Conservation (phyloP, 2,888 invertebrate species). For the Syrphus vitripennis region DNA sequence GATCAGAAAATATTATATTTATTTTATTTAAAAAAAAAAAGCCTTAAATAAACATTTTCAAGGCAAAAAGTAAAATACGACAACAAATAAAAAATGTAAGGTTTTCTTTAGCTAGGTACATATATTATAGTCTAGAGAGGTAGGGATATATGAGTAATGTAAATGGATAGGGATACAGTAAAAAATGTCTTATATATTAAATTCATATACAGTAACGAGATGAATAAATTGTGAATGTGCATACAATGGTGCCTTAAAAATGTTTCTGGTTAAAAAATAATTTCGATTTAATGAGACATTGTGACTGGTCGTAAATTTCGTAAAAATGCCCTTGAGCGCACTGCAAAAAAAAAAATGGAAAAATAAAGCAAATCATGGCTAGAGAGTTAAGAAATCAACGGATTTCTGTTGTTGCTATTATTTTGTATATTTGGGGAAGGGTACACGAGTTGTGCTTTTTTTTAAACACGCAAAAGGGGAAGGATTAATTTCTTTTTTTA, state of each 20-base stretch:
- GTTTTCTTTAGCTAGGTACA: no score
- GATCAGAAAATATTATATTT: neutral
- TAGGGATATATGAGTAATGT: neutral
- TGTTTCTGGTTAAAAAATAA: neutral
- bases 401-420: neutral
- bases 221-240: neutral
- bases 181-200: neutral
- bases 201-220: neutral
- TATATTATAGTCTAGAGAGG: neutral
- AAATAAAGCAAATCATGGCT: neutral
- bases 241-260: neutral
- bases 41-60: constrained; percentile 10
- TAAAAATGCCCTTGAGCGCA: constrained; percentile 1
- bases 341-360: neutral
- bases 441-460: neutral
- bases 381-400: neutral
- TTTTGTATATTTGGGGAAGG: neutral
- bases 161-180: neutral
- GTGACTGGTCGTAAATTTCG: neutral
- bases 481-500: neutral
- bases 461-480: neutral
- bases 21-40: neutral
- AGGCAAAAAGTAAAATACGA: neutral
- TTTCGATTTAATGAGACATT: neutral
- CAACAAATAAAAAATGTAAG: neutral